These are phyloP conservation scores for Tragelaphus buxtoni DNA, from an alignment of 2,113 vertebrate species.

Conservation along the genomic window DNA sequence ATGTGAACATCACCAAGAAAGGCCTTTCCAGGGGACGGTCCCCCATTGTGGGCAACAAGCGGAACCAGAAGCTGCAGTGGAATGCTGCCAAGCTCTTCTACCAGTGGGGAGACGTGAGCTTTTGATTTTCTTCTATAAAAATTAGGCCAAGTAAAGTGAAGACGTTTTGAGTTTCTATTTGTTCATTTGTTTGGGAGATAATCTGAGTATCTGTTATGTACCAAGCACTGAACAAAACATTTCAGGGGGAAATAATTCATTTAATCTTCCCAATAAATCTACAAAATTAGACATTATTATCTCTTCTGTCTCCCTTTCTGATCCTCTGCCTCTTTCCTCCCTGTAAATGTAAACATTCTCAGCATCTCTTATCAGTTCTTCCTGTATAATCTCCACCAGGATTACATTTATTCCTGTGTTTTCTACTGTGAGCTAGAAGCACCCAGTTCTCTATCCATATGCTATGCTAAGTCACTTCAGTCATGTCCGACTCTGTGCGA, in stretches of 20 bases:
- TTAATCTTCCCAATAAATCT: neutral
- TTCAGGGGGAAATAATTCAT: neutral
- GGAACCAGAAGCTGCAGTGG: constrained; percentile 99
- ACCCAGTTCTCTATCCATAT: neutral
- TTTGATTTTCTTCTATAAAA: constrained; percentile 13
- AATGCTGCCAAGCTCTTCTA: constrained; percentile 98
- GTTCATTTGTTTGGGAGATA: neutral
- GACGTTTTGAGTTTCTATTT: neutral
- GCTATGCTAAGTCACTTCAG: no score
- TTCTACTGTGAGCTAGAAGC: neutral
- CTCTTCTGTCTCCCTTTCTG: neutral
- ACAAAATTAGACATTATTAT: neutral
- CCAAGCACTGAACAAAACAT: neutral
- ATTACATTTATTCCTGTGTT: neutral
- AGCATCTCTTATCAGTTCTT: neutral
- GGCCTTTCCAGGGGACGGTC: constrained; percentile 95
- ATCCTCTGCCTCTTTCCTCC: neutral
- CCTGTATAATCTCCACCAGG: neutral
- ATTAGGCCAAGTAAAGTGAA: neutral
- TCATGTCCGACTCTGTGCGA: no score
- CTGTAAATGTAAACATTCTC: neutral
- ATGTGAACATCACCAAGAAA: constrained; percentile 96
- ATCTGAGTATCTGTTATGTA: neutral
- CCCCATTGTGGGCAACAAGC: constrained; percentile 94
- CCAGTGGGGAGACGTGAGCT: constrained; percentile 98